phyloP scores from a whole-genome alignment of 2,113 vertebrate genomes.

The Lota lota region DNA sequence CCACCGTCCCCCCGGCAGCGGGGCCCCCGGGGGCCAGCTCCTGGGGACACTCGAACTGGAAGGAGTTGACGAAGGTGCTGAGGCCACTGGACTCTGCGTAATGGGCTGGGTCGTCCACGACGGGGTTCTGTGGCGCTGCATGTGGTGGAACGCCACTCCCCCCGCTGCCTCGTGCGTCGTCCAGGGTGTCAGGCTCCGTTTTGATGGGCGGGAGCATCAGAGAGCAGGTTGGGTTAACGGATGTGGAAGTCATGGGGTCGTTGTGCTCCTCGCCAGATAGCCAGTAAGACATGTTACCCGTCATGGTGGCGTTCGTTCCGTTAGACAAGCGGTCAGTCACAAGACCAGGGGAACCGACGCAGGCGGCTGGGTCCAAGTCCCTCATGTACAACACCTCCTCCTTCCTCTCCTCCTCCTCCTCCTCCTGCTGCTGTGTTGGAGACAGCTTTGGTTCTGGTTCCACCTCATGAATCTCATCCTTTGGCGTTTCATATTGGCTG shows the following conservation, averaged over 20 bases:
- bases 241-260: background rate
- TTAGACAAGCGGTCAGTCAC: background rate
- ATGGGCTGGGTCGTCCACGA: background rate
- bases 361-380: background rate
- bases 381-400: background rate
- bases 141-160: no score
- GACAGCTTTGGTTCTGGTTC: background rate
- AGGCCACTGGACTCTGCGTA: conserved; percentile 15
- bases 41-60: conserved; percentile 13
- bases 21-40: conserved; percentile 7
- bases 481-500: background rate
- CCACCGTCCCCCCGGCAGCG: background rate
- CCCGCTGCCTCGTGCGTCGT: background rate
- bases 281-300: background rate
- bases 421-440: background rate
- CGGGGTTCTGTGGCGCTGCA: background rate
- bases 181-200: conserved; percentile 8
- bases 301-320: background rate
- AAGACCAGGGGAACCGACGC: background rate
- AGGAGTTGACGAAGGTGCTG: conserved; percentile 14
- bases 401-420: background rate
- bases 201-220: conserved; percentile 8
- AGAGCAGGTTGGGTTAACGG: background rate
- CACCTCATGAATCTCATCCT: background rate
- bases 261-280: background rate